phyloP scores from a whole-genome alignment of 2,113 vertebrate genomes.

The Myotis davidii region DNA sequence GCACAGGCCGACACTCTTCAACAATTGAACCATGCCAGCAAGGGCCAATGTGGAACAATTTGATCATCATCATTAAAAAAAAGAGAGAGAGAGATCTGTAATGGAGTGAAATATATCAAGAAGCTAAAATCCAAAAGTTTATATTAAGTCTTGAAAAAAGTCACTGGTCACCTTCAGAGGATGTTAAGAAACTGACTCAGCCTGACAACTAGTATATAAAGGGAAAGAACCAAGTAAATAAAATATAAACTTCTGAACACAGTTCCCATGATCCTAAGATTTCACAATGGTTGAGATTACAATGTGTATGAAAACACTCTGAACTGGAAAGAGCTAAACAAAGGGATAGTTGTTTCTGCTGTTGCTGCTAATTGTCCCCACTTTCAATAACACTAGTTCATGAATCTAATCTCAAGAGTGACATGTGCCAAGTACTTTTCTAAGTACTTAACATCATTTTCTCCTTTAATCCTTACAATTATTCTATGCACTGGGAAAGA shows the following conservation, averaged over 20 bases:
- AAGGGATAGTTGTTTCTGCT: neutral
- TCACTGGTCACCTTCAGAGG: neutral
- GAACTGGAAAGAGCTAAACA: neutral
- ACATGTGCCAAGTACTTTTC: neutral
- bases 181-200: neutral
- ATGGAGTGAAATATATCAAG: neutral
- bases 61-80: neutral
- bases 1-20: too few species aligned
- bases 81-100: neutral
- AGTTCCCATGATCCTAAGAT: neutral
- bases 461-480: slow-evolving; percentile 5
- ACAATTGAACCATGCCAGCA: too few species aligned
- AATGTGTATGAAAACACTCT: neutral
- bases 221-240: neutral
- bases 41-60: neutral
- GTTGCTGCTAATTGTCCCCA: neutral
- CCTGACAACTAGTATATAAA: neutral
- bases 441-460: neutral
- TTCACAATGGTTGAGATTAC: neutral
- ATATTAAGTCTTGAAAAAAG: neutral
- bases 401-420: neutral
- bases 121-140: slow-evolving; percentile 36
- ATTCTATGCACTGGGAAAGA: neutral
- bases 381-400: neutral
- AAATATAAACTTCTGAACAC: neutral